phyloP scores from a whole-genome alignment of 2,888 invertebrate genomes.

The Ypsolopha sequella region DNA sequence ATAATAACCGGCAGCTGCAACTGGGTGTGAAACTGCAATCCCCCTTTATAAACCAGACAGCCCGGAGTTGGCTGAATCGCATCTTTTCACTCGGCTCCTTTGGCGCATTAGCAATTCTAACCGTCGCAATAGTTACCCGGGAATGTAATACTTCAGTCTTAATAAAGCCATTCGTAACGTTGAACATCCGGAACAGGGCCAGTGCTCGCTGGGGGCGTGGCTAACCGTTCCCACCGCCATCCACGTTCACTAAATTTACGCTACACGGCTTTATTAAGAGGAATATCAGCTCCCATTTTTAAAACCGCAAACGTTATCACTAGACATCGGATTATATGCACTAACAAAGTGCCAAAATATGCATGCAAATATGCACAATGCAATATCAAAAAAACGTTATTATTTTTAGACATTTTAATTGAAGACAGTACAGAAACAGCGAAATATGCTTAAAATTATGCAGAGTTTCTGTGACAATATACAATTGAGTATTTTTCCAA shows the following conservation, averaged over 20 bases:
- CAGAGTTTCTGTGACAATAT: no score
- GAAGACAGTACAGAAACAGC: no score
- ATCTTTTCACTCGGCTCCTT: constrained; percentile 54
- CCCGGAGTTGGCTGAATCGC: constrained; percentile 36
- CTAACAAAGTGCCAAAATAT: no score
- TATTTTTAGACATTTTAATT: no score
- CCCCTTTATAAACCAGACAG: constrained; percentile 53
- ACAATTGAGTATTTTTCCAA: no score
- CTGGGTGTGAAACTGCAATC: constrained; percentile 52
- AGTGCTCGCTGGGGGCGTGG: constrained; percentile 31
- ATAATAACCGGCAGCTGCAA: constrained; percentile 21
- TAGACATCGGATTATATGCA: no score
- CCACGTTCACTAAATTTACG: constrained; percentile 3
- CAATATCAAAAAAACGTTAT: no score
- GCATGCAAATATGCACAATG: no score
- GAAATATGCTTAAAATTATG: no score
- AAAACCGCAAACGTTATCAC: neutral
- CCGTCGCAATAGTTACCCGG: constrained; percentile 51
- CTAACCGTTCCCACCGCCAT: constrained; percentile 6
- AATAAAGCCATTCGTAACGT: constrained; percentile 63
- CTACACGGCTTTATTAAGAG: constrained; percentile 2
- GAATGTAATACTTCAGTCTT: constrained; percentile 63
- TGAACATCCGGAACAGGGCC: constrained; percentile 54
- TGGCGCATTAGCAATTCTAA: constrained; percentile 59
- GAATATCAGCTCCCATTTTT: constrained; percentile 1